Evolutionary conservation across 2,888 invertebrate species (phyloP), one percentile per base, ranked within the genome.

Genomic region (Andricus quercusramuli): DNA sequence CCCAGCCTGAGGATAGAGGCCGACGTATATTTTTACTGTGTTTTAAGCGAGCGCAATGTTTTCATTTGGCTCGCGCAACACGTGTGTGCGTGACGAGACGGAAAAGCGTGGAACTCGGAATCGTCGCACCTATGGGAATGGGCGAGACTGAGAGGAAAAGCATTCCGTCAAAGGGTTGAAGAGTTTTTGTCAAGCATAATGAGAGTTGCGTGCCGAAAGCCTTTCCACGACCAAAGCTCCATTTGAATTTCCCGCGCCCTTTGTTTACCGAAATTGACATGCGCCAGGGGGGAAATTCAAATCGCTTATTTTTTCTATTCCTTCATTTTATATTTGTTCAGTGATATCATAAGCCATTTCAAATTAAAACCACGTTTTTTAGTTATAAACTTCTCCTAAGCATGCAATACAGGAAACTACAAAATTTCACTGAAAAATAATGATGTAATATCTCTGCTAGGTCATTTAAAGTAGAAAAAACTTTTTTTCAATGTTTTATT

Each of bases 31-130:
- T 89, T 88, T 87, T 88, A 88, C 87, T 86, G 84, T 86, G 88
- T 85, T 88, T 88, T 85, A 82, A 67, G 78, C 85, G 79, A 78
- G 84, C 84, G 85, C 86, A 84, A 85, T 88, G 87, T 89, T 88
- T 88, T 87, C 86, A 85, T 88, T 84, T 86, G 86, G 84, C 86
- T 85, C 86, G 87, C 84, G 89, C 90, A 89, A 89, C 89, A 90
- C 86, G 87, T 84, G 83, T 62, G 62, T 62, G 62, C 62, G 62
- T 70, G 84, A 84, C 81, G 81, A 83, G 81, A 80, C 80, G 78
- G 83, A 82, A 83, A 80, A 82, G 70, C 64, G 77, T 80, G 80
- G 68, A 82, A 81, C 79, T 83, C 80, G n/a, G 20, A 20, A 67
- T 20, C 41, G 51, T 70, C 51, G 70, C 70, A 70, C 32, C 70